phyloP scores from a whole-genome alignment of 2,888 invertebrate species.

The Cremastobaeus sp. region DNA sequence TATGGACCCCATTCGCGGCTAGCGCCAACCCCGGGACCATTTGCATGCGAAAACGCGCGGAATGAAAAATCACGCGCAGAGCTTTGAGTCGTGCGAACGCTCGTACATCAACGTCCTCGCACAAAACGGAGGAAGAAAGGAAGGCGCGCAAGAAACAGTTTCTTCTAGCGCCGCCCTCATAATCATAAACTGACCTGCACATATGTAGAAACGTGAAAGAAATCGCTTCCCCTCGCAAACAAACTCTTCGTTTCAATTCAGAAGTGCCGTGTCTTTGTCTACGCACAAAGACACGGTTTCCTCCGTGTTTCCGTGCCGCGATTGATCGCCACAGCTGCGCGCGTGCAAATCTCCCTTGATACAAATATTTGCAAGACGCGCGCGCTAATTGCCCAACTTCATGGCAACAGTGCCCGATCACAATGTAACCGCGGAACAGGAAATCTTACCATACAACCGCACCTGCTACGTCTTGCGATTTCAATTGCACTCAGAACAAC shows the following conservation, averaged over 20 bases:
- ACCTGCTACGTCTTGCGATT: too few relatives aligned
- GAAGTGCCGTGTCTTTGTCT: slow-evolving; percentile 40
- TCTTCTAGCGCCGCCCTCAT: slow-evolving; percentile 34
- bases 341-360: neutral
- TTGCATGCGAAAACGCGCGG: too few relatives aligned
- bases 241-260: slow-evolving; percentile 49
- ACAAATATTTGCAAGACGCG: slow-evolving; percentile 22
- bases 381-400: slow-evolving; percentile 17
- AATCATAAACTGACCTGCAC: slow-evolving; percentile 41
- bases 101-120: slow-evolving; percentile 21
- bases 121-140: slow-evolving; percentile 24
- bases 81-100: too few relatives aligned
- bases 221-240: slow-evolving; percentile 34
- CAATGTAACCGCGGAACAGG: too few relatives aligned
- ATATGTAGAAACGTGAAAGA: slow-evolving; percentile 39
- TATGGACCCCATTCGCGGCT: too few relatives aligned
- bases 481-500: too few relatives aligned
- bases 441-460: too few relatives aligned
- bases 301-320: slow-evolving; percentile 9
- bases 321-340: slow-evolving; percentile 27
- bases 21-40: too few relatives aligned
- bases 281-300: slow-evolving; percentile 31
- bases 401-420: too few relatives aligned
- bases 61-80: too few relatives aligned
- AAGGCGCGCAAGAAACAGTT: slow-evolving; percentile 35